Evolutionary conservation across 2,797 vertebrate species (phyloP).

Genomic region (Clarias laeviceps): DNA sequence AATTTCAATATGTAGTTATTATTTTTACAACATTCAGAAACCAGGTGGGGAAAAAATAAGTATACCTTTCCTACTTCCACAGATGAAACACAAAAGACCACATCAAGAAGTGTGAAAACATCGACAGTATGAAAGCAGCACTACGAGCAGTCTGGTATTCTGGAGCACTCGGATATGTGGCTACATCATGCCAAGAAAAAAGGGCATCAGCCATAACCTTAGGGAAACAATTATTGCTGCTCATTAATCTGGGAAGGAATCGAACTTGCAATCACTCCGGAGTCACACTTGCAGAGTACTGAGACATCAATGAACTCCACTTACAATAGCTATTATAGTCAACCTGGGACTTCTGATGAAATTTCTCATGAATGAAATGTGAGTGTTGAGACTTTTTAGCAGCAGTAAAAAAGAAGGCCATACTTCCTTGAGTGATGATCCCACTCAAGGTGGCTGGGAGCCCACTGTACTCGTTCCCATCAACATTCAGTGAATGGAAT

Average conservation of each 20-base stretch:
- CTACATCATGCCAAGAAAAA: not conserved
- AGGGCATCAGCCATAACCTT: not conserved
- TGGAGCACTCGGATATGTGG: not conserved
- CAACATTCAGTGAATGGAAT: too few relatives aligned
- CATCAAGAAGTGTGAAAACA: not conserved
- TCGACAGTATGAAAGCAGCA: not conserved
- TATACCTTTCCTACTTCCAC: not conserved
- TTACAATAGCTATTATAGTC: not conserved
- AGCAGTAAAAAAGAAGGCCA: too few relatives aligned
- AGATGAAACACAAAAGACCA: not conserved
- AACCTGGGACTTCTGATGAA: too few relatives aligned
- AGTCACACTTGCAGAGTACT: not conserved
- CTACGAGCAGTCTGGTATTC: not conserved
- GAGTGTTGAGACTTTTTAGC: too few relatives aligned
- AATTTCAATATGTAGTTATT: too few relatives aligned
- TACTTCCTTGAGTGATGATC: too few relatives aligned
- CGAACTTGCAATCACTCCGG: not conserved
- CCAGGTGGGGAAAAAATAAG: not conserved
- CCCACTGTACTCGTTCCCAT: too few relatives aligned
- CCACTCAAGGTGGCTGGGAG: too few relatives aligned
- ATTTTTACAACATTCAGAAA: not conserved
- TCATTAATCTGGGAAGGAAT: not conserved
- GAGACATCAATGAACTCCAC: not conserved
- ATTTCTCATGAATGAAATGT: too few relatives aligned
- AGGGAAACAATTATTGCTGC: not conserved